Evolutionary conservation across 2,888 invertebrate genomes (phyloP).

Genomic region (Dascillus cervinus): DNA sequence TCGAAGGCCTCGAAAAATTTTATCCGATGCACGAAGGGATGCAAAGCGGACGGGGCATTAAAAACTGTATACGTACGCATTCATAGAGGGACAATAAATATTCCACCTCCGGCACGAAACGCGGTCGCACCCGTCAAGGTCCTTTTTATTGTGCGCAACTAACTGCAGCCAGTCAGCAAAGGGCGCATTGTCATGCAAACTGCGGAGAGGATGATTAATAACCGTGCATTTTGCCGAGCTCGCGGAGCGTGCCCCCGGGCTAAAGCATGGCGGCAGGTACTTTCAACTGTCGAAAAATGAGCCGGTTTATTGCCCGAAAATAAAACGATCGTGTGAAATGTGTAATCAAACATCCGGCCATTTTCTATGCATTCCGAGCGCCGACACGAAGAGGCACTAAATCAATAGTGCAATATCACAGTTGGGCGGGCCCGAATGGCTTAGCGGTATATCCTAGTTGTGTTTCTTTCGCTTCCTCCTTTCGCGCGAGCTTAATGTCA

Average conservation of each 20-base stretch:
- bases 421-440: constrained; percentile 16
- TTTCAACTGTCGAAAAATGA: constrained; percentile 1
- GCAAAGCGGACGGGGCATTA: background rate
- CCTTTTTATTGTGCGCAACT: constrained; percentile 13
- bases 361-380: constrained; percentile 8
- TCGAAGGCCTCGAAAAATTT: background rate
- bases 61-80: constrained; percentile 4
- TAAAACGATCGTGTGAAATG: background rate
- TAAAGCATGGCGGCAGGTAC: too few species aligned
- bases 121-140: constrained; percentile 13
- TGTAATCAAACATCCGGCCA: too few species aligned
- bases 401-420: constrained; percentile 23
- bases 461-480: background rate
- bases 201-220: constrained; percentile 15
- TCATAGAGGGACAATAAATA: constrained; percentile 10
- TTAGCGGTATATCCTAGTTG: constrained; percentile 14
- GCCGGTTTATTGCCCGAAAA: background rate
- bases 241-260: constrained; percentile 12
- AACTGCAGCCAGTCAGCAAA: constrained; percentile 9
- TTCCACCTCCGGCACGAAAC: constrained; percentile 13
- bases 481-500: too few species aligned
- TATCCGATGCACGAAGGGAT: constrained; percentile 1
- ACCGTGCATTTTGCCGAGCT: constrained; percentile 14
- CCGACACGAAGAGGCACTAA: constrained; percentile 18
- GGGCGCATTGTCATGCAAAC: constrained; percentile 20